Evolutionary conservation across 1,140 invertebrate genomes (phyloP), one percentile per base, ranked within the genome.

Genomic region (Dreissena polymorpha): DNA sequence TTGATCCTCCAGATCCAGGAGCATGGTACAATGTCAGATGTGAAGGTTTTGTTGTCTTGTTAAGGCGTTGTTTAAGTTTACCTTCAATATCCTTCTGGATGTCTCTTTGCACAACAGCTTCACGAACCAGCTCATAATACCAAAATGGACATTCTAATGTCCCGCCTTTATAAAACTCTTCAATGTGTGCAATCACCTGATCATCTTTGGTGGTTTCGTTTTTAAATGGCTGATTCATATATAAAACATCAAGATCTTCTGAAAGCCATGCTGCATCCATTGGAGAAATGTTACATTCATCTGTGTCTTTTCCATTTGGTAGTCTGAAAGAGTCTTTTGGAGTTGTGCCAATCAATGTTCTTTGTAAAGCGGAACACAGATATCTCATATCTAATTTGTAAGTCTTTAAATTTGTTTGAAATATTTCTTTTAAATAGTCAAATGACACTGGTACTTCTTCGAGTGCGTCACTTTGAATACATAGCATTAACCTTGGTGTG

Each of bases 211-310:
- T 51, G 51, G 82, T 82, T 5, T n/a, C n/a, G n/a, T 10, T 23
- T 12, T 2, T 12, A n/a, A 67, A 85, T 16, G 77, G 68, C 60
- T 82, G 85, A 16, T 79, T 23, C 16, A 84, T n/a, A 65, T 83
- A 88, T 14, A 89, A 64, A 6, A 89, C 84, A n/a, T 88, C 79
- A 57, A 88, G 51, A 60, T 88, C 85, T 76, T 89, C 87, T 16
- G 51, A 79, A n/a, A 89, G 50, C 87, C 85, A 86, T n/a, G 67
- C 69, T 65, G 83, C 85, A 6, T 87, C 77, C 51, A 83, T 70
- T 23, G 84, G 71, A 12, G 68, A 60, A 29, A 89, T 81, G 1
- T 39, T 18, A 2, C 2, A 5, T n/a, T n/a, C n/a, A n/a, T n/a
- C n/a, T n/a, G n/a, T n/a, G n/a, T n/a, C n/a, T n/a, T n/a, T n/a